Evolutionary conservation across 2,888 invertebrate species (phyloP).

Genomic region (Thecophora atra): DNA sequence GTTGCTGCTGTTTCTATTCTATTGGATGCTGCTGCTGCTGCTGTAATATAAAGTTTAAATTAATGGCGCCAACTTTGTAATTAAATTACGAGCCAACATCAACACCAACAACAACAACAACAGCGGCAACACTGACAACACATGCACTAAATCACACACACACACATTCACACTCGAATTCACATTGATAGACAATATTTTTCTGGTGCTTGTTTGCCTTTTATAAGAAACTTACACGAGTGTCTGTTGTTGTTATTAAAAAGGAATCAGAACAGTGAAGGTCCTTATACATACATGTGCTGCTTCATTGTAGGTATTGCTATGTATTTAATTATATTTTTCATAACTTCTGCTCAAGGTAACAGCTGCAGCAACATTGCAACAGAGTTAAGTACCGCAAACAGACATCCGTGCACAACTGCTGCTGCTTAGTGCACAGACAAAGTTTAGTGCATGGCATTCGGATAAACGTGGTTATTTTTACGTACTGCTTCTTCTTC

Average conservation of each 20-base stretch:
- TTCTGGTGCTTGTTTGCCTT: too few species aligned
- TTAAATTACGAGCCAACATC: slow-evolving; percentile 54
- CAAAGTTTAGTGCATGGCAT: not conserved
- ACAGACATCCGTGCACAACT: not conserved
- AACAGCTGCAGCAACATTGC: slow-evolving; percentile 24
- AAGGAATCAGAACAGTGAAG: too few species aligned
- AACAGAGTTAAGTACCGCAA: not conserved
- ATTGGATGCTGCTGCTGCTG: not conserved
- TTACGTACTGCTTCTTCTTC: not conserved
- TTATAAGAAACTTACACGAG: too few species aligned
- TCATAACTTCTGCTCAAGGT: slow-evolving; percentile 15
- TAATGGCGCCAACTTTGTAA: slow-evolving; percentile 61
- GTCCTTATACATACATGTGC: not conserved
- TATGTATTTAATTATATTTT: not conserved
- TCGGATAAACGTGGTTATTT: not conserved
- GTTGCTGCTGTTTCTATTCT: not conserved
- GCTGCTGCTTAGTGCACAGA: not conserved
- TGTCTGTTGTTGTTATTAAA: too few species aligned
- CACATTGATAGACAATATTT: not conserved
- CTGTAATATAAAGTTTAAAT: slow-evolving; percentile 56
- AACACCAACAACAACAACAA: slow-evolving; percentile 44
- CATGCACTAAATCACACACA: slow-evolving; percentile 1
- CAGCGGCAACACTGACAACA: slow-evolving; percentile 35
- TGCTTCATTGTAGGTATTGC: not conserved
- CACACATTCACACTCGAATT: not conserved